phyloP scores from a whole-genome alignment of 2,888 invertebrate genomes.

The Oligia strigilis region DNA sequence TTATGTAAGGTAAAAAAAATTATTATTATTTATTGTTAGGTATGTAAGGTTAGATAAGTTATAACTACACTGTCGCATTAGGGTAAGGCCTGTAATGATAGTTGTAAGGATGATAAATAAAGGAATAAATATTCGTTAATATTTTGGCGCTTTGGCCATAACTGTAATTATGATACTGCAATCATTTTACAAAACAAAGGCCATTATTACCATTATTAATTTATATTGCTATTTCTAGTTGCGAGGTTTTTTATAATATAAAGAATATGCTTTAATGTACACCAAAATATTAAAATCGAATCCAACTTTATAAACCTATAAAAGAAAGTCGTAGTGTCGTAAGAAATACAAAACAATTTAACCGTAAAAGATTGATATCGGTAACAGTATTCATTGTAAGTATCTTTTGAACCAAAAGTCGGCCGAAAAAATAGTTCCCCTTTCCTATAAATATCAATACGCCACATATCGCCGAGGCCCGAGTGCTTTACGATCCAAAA shows the following conservation, averaged over 20 bases:
- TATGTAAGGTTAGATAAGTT: too few species aligned
- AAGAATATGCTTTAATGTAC: background rate
- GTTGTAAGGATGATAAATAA: too few species aligned
- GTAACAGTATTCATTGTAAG: slow-evolving; percentile 49
- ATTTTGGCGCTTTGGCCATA: too few species aligned
- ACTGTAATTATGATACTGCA: too few species aligned
- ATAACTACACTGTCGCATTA: too few species aligned
- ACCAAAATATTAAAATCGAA: background rate
- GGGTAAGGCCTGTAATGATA: too few species aligned
- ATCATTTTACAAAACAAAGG: too few species aligned
- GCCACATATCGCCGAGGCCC: slow-evolving; percentile 57
- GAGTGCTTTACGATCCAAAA: slow-evolving; percentile 68
- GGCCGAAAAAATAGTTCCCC: slow-evolving; percentile 45
- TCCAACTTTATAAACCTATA: background rate
- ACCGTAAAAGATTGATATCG: slow-evolving; percentile 64
- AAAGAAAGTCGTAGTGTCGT: slow-evolving; percentile 24
- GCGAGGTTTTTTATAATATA: background rate
- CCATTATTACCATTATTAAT: too few species aligned
- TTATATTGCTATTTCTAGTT: background rate
- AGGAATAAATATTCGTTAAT: too few species aligned
- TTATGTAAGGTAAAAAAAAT: too few species aligned
- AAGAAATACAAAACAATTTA: slow-evolving; percentile 52
- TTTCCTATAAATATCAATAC: slow-evolving; percentile 55
- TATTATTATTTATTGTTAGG: too few species aligned
- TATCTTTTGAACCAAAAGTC: slow-evolving; percentile 45